A percentile compares a stretch with the other conserved stretches of the same genome.
Conservation (phyloP, 2,888 invertebrate genomes). For the Idaea aversata region DNA sequence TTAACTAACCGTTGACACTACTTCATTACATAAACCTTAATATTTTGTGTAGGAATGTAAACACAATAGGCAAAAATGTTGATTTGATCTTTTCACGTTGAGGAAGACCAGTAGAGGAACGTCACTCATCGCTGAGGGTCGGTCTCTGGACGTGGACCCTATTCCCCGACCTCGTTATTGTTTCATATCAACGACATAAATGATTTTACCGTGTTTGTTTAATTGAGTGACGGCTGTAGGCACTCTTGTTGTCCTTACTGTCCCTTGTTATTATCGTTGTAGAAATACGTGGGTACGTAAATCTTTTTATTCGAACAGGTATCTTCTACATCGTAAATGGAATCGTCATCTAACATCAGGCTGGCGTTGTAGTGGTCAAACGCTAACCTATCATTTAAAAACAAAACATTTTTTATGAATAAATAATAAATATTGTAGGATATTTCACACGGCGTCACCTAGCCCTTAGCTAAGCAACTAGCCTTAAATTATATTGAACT, state of each 20-base stretch:
- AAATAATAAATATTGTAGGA: too few species aligned
- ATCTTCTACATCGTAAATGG: neutral
- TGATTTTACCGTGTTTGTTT: conserved; percentile 47
- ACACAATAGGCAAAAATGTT: conserved; percentile 25
- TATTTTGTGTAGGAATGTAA: conserved; percentile 8
- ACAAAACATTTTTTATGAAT: too few species aligned
- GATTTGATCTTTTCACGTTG: conserved; percentile 32
- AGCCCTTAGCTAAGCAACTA: too few species aligned
- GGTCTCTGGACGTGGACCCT: conserved; percentile 47
- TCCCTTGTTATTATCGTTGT: neutral
- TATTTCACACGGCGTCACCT: too few species aligned
- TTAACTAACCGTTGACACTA: neutral
- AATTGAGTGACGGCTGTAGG: conserved; percentile 35
- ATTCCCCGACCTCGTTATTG: conserved; percentile 68
- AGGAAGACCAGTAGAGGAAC: conserved; percentile 33
- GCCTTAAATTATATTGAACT: too few species aligned
- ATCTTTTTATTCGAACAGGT: neutral
- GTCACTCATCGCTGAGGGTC: conserved; percentile 54
- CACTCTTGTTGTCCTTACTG: neutral
- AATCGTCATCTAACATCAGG: neutral
- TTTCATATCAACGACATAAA: conserved; percentile 53
- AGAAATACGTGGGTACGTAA: neutral
- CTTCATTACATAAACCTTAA: neutral
- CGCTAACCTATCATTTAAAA: too few species aligned
- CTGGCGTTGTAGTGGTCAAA: neutral